Percentiles rank a stretch among this genome's conserved stretches.
phyloP scores from a whole-genome alignment of 2,113 vertebrate species.

The Delphinus delphis region DNA sequence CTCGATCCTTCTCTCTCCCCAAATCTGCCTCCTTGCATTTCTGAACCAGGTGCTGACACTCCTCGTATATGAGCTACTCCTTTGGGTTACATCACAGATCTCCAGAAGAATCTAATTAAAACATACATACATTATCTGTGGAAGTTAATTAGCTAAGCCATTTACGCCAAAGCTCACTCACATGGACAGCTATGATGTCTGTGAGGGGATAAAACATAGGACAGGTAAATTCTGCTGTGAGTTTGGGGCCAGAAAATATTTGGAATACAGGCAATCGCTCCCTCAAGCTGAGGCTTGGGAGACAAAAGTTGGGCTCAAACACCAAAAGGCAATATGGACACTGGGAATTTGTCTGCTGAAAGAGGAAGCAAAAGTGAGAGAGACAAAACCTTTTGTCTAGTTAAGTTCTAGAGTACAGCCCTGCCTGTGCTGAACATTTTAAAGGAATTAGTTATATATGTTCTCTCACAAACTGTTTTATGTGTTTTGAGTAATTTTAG shows the following conservation, averaged over 20 bases:
- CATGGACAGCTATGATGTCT: background rate
- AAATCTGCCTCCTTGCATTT: background rate
- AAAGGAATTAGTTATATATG: background rate
- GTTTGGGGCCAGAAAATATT: background rate
- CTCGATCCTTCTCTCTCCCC: background rate
- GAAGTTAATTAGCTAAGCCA: background rate
- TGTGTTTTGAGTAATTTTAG: background rate
- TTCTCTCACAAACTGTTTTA: background rate
- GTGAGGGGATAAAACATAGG: background rate
- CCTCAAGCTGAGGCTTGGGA: no score
- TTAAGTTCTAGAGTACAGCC: background rate
- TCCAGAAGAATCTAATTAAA: conserved; percentile 23
- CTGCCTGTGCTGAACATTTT: background rate
- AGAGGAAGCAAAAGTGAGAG: background rate
- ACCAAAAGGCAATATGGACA: background rate
- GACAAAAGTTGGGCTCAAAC: background rate
- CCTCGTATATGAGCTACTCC: background rate
- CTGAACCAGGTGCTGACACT: background rate
- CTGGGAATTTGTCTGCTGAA: background rate
- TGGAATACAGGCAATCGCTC: background rate
- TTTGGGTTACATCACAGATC: background rate
- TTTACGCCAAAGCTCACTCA: background rate
- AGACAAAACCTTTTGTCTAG: background rate
- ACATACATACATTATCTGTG: background rate
- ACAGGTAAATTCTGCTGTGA: background rate